These are phyloP conservation scores for Ips typographus DNA, from an alignment of 1,140 invertebrate species.

Conservation along the genomic window DNA sequence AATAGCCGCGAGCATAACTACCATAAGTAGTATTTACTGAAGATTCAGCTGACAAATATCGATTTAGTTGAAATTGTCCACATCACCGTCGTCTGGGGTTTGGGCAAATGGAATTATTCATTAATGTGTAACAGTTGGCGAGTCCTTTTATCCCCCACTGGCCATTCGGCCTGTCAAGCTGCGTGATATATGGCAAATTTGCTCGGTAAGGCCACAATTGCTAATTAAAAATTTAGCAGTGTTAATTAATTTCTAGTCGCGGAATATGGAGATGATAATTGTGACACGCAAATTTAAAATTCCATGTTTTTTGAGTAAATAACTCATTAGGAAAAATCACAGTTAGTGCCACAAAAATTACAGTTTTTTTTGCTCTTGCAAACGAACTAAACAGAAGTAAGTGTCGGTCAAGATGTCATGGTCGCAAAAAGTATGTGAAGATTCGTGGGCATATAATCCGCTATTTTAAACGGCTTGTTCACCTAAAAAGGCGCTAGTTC, in stretches of 20 bases:
- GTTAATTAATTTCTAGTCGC: constrained; percentile 18
- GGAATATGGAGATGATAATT: constrained; percentile 7
- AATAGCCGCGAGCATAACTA: too few species aligned
- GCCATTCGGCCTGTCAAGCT: constrained; percentile 19
- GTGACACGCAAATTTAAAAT: not conserved
- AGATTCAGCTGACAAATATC: constrained; percentile 4
- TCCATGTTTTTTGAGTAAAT: too few species aligned
- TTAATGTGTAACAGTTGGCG: constrained; percentile 31
- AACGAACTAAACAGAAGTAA: not conserved
- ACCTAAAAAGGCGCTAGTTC: constrained; percentile 16
- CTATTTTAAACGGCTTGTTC: constrained; percentile 24
- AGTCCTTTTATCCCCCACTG: constrained; percentile 22
- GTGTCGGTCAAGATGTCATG: constrained; percentile 20
- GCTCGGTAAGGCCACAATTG: constrained; percentile 16
- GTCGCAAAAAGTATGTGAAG: constrained; percentile 13
- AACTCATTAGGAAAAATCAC: too few species aligned
- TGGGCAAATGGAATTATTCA: constrained; percentile 29
- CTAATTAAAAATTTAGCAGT: constrained; percentile 23
- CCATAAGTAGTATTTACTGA: not conserved
- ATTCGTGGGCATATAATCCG: constrained; percentile 23
- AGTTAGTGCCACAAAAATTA: too few species aligned
- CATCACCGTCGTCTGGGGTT: constrained; percentile 20
- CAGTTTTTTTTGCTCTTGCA: too few species aligned
- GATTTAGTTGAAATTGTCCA: constrained; percentile 26
- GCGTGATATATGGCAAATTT: constrained; percentile 26